phyloP scores from a whole-genome alignment of 1,140 invertebrate species.

The Eupristina koningsbergeri region DNA sequence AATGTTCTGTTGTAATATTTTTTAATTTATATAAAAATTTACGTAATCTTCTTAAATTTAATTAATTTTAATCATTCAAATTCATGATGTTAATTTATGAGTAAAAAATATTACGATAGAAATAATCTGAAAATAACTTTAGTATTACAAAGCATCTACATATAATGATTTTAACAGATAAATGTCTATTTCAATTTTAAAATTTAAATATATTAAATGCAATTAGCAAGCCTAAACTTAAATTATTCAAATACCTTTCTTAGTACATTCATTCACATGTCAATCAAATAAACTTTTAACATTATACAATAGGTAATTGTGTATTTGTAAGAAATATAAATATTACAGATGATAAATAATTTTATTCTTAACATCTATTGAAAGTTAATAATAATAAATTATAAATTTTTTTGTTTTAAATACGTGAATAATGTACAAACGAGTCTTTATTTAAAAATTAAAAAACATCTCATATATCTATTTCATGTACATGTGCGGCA shows the following conservation, averaged over 20 bases:
- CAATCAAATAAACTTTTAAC: conserved; percentile 18
- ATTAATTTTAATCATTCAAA: too few species aligned
- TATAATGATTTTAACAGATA: too few species aligned
- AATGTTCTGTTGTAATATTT: background rate
- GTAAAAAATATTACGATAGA: background rate
- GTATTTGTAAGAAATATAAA: background rate
- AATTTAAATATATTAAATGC: background rate
- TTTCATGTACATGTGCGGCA: conserved; percentile 8
- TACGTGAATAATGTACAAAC: background rate
- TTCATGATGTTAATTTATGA: too few species aligned
- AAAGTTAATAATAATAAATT: background rate
- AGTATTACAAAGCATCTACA: background rate
- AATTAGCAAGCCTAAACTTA: background rate
- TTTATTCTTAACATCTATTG: background rate
- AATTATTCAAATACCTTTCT: conserved; percentile 21
- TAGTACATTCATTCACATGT: conserved; percentile 13
- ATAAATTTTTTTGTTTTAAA: background rate
- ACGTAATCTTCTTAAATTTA: background rate
- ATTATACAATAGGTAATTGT: background rate
- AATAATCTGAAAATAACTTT: background rate
- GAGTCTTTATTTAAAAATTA: background rate
- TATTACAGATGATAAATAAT: background rate
- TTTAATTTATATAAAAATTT: background rate
- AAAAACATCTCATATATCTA: background rate
- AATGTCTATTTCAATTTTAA: background rate